A percentile compares a stretch with the other conserved stretches of the same genome.
These are phyloP conservation scores for Amblyopsis rosae DNA, from an alignment of 2,113 vertebrate species.

Conservation along the genomic window DNA sequence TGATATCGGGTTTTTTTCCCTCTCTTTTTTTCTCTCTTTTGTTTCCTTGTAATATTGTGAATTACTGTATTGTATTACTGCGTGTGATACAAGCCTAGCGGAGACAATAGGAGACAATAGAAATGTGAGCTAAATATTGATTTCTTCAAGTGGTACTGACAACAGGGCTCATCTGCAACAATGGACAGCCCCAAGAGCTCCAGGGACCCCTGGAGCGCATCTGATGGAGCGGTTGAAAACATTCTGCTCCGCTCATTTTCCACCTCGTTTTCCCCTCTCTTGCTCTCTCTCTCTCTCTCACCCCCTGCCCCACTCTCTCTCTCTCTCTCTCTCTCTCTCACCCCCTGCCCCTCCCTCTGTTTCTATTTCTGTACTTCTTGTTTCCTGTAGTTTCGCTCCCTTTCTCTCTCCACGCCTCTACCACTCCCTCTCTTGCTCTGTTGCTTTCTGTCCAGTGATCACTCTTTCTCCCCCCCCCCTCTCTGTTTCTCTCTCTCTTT, in stretches of 20 bases:
- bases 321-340: not conserved
- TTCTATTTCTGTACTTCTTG: not conserved
- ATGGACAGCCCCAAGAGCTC: constrained; percentile 8
- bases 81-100: not conserved
- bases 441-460: not conserved
- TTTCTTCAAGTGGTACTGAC: constrained; percentile 18
- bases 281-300: not conserved
- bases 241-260: not conserved
- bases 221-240: constrained; percentile 37
- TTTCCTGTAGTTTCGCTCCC: not conserved
- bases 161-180: not conserved
- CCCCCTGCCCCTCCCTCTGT: not conserved
- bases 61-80: not conserved
- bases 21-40: too few relatives aligned
- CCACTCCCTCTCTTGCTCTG: not conserved
- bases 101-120: not conserved
- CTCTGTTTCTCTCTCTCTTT: constrained; percentile 11
- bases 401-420: not conserved
- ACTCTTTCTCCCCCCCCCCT: constrained; percentile 5
- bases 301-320: not conserved
- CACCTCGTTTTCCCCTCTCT: not conserved
- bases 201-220: constrained; percentile 17
- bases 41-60: constrained; percentile 1
- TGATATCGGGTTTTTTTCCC: too few relatives aligned
- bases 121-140: constrained; percentile 29